Conservation (phyloP, 1,140 invertebrate species). For the Zaprionus africanus region DNA sequence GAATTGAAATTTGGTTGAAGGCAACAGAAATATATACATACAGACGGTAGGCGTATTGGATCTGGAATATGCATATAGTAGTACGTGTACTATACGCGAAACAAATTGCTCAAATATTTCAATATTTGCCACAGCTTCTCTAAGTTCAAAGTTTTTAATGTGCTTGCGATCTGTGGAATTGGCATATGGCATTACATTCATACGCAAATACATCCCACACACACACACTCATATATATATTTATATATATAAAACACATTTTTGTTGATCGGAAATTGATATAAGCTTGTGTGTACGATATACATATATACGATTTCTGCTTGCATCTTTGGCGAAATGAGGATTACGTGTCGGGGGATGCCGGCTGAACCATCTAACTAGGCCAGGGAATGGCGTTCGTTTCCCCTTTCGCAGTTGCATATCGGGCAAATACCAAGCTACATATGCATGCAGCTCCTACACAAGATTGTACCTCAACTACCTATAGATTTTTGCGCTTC, state of each 20-base stretch:
- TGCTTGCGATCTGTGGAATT: conserved; percentile 15
- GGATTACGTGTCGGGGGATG: conserved; percentile 2
- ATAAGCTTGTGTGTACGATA: conserved; percentile 17
- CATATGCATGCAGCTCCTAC: not conserved
- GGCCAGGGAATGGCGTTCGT: conserved; percentile 3
- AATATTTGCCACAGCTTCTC: conserved; percentile 42
- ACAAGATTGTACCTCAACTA: not conserved
- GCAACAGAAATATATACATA: conserved; percentile 31
- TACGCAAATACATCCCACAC: not conserved
- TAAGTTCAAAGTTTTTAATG: conserved; percentile 53
- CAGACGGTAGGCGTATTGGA: conserved; percentile 21
- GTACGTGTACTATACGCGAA: conserved; percentile 37
- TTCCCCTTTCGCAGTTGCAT: not conserved
- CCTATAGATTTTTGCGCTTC: not conserved
- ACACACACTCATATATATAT: not conserved
- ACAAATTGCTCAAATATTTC: conserved; percentile 53
- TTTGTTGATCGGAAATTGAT: conserved; percentile 28
- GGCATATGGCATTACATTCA: conserved; percentile 30
- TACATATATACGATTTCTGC: not conserved
- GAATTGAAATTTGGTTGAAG: conserved; percentile 74
- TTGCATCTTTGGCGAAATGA: not conserved
- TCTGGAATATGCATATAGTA: conserved; percentile 34
- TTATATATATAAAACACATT: not conserved
- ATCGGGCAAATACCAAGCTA: not conserved
- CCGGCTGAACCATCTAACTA: not conserved